These are phyloP conservation scores for Neuroscelio doddi DNA, from an alignment of 2,888 invertebrate genomes.

Conservation along the genomic window DNA sequence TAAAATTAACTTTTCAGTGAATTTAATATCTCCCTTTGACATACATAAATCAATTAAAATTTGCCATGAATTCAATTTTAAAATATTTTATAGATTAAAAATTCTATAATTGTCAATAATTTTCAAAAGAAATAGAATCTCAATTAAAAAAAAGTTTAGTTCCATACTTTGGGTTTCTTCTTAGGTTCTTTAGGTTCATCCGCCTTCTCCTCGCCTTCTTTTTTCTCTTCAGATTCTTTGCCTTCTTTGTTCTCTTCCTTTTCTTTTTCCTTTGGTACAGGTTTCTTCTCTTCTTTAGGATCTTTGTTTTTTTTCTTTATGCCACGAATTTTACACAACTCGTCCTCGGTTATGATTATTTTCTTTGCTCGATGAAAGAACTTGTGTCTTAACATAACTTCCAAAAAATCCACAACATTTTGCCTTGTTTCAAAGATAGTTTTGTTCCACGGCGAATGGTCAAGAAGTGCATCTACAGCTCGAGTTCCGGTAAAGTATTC, in stretches of 20 bases:
- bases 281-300: slow-evolving; percentile 67
- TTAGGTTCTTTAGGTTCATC: slow-evolving; percentile 75
- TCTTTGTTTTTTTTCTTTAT: slow-evolving; percentile 72
- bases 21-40: too few relatives aligned
- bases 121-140: neutral
- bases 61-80: too few relatives aligned
- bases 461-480: slow-evolving; percentile 92
- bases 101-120: too few relatives aligned
- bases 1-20: too few relatives aligned
- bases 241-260: slow-evolving; percentile 61
- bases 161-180: slow-evolving; percentile 69
- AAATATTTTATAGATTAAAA: too few relatives aligned
- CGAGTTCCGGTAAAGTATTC: slow-evolving; percentile 96
- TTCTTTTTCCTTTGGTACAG: slow-evolving; percentile 64
- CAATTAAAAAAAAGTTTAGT: neutral
- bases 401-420: slow-evolving; percentile 85
- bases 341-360: slow-evolving; percentile 73
- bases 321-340: slow-evolving; percentile 72
- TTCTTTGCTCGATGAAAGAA: slow-evolving; percentile 96
- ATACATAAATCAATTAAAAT: too few relatives aligned
- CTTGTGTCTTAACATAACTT: slow-evolving; percentile 91
- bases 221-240: slow-evolving; percentile 61
- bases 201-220: slow-evolving; percentile 73
- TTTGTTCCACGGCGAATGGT: slow-evolving; percentile 88
- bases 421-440: slow-evolving; percentile 87